Evolutionary conservation across 2,797 vertebrate species (phyloP).

Genomic region (Myotis daubentonii): DNA sequence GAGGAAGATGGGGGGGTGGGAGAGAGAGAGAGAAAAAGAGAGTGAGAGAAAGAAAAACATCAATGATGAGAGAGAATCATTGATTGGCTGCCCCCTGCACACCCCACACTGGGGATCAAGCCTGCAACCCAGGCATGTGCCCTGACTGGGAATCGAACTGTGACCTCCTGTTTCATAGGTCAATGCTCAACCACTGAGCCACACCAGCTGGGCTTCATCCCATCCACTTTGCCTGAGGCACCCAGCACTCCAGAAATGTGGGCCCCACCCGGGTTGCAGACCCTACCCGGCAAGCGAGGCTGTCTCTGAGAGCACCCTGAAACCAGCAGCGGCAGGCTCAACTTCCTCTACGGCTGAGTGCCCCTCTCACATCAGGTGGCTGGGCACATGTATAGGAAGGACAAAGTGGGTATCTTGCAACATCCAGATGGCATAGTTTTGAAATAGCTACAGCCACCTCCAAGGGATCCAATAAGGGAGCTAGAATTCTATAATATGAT

Average conservation of each 20-base stretch:
- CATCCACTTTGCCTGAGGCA: slow-evolving; percentile 66
- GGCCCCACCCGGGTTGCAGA: background rate
- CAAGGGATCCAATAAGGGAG: slow-evolving; percentile 93
- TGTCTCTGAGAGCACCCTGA: slow-evolving; percentile 47
- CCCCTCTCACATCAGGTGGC: slow-evolving; percentile 98
- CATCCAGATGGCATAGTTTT: slow-evolving; percentile 97
- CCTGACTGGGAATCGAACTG: too few relatives aligned
- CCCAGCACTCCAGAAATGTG: slow-evolving; percentile 49
- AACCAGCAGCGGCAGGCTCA: slow-evolving; percentile 63
- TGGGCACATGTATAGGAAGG: slow-evolving; percentile 86
- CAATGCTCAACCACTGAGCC: too few relatives aligned
- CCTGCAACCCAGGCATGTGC: too few relatives aligned
- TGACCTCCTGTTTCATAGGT: too few relatives aligned
- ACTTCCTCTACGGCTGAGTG: slow-evolving; percentile 92
- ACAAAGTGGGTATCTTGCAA: slow-evolving; percentile 91
- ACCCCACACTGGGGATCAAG: too few relatives aligned
- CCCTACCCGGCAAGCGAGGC: slow-evolving; percentile 3
- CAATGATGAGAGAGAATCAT: too few relatives aligned
- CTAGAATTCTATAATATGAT: slow-evolving; percentile 97
- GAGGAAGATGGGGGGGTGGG: too few relatives aligned
- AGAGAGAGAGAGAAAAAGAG: too few relatives aligned
- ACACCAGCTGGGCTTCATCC: slow-evolving; percentile 25
- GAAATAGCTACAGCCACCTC: slow-evolving; percentile 96
- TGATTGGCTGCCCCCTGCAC: too few relatives aligned
- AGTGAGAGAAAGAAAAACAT: too few relatives aligned